Evolutionary conservation across 2,888 invertebrate species (phyloP), one percentile per base, ranked within the genome.

Genomic region (Chrysolina americana): DNA sequence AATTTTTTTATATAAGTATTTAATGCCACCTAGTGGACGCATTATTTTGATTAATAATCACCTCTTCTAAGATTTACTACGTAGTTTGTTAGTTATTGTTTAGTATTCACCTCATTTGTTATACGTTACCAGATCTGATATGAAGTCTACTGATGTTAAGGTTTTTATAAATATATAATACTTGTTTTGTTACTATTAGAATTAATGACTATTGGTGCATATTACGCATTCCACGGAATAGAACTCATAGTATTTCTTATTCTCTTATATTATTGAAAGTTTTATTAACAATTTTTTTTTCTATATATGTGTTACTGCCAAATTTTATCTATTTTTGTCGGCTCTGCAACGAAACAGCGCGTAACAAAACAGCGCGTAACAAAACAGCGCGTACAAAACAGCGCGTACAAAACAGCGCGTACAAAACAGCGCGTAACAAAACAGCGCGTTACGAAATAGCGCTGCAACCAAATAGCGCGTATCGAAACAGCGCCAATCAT

Each of bases 91-190:
- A 70, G 71, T 74, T 73, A 72, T 70, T 76, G 70, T 69, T 65
- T 59, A 70, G 56, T 73, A 64, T 75, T 76, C 80, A 82, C 81
- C 81, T 83, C 82, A 83, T 81, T 85, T 82, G 84, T 86, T 75
- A 75, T 85, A 84, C 81, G 86, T 86, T 86, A 86, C 87, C 87
- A 87, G 87, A 87, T 87, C 87, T 87, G 87, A 86, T 77, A 70
- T 74, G 68, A 73, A 78, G 50, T 76, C 70, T 76, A 82, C 79
- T 77, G 79, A 80, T 81, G 82, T 82, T 82, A 77, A 78, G 80
- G 76, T 70, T 78, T 80, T 78, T 79, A 79, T 76, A 75, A 79
- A 78, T 79, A 81, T 80, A 75, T 74, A 74, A 77, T 74, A 78
- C 63, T 76, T 80, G 75, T 71, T 75, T 72, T 74, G 70, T 78